Percentiles rank a stretch among this genome's conserved stretches.
phyloP scores from a whole-genome alignment of 35 echinoderm and acorn worm species.

The Apostichopus japonicus region DNA sequence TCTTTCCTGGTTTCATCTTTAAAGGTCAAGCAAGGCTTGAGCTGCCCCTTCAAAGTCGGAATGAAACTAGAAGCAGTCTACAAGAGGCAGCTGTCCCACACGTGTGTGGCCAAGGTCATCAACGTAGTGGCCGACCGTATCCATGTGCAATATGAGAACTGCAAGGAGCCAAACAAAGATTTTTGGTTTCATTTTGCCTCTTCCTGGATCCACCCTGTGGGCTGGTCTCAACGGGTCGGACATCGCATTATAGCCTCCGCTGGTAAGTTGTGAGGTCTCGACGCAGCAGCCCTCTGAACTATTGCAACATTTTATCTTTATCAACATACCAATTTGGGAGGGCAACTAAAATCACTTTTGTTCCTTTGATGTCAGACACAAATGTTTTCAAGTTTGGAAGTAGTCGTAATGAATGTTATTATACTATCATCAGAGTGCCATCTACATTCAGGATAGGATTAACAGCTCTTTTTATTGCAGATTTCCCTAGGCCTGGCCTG shows the following conservation, averaged over 20 bases:
- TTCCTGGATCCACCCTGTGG: slow-evolving; percentile 86
- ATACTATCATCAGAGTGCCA: too few relatives aligned
- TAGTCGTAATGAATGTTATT: too few relatives aligned
- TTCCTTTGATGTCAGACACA: too few relatives aligned
- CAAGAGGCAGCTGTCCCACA: slow-evolving; percentile 85
- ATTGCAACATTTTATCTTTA: too few relatives aligned
- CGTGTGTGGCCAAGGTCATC: slow-evolving; percentile 75
- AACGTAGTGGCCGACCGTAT: slow-evolving; percentile 78
- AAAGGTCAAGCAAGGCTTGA: slow-evolving; percentile 74
- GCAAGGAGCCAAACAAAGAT: slow-evolving; percentile 84
- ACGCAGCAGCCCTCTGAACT: too few relatives aligned
- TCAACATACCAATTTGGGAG: too few relatives aligned
- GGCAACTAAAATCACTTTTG: too few relatives aligned
- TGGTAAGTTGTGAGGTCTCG: slow-evolving; percentile 54
- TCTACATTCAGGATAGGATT: too few relatives aligned
- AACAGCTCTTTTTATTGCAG: too few relatives aligned
- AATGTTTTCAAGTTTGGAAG: too few relatives aligned
- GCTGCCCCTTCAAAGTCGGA: slow-evolving; percentile 73
- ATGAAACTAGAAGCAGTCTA: slow-evolving; percentile 92
- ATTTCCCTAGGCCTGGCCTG: too few relatives aligned
- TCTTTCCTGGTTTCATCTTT: not conserved
- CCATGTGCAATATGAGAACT: slow-evolving; percentile 96
- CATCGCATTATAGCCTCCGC: slow-evolving; percentile 87
- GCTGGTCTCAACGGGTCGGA: slow-evolving; percentile 86
- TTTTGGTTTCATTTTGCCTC: slow-evolving; percentile 95